Evolutionary conservation across 2,797 vertebrate species (phyloP).

Genomic region (Xiphorhynchus erythropygius): DNA sequence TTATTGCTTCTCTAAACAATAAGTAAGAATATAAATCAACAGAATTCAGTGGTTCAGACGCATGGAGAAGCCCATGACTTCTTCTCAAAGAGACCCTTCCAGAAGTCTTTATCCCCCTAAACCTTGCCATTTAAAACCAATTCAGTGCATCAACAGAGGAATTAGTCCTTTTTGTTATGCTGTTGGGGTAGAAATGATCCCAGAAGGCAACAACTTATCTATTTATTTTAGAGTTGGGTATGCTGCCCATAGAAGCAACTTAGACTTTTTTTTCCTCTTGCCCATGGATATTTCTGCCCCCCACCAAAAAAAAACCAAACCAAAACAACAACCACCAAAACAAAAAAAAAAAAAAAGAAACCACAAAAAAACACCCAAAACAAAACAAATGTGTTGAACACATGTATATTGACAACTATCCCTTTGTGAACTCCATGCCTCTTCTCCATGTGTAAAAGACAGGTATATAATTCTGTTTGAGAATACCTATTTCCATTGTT

Average conservation of each 20-base stretch:
- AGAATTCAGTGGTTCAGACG: background rate
- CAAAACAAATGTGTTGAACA: background rate
- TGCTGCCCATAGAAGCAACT: background rate
- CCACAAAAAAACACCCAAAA: background rate
- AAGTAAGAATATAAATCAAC: background rate
- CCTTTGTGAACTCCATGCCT: background rate
- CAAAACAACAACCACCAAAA: too few species aligned
- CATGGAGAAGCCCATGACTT: background rate
- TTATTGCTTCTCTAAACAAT: background rate
- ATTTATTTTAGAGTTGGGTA: background rate
- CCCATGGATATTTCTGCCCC: background rate
- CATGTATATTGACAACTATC: background rate
- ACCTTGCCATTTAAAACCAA: background rate
- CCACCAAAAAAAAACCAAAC: too few species aligned
- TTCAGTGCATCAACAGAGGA: accelerated
- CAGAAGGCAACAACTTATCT: background rate
- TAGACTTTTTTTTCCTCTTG: background rate
- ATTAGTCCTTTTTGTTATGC: background rate
- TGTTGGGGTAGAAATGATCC: background rate
- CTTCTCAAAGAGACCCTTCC: accelerated
- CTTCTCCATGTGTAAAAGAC: background rate
- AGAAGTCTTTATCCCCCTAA: accelerated
- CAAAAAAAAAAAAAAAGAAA: too few species aligned
- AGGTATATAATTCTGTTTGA: background rate
- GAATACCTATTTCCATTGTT: background rate